Evolutionary conservation across 2,113 vertebrate species (phyloP), one percentile per base, ranked within the genome.

Genomic region (Hydropotes inermis): DNA sequence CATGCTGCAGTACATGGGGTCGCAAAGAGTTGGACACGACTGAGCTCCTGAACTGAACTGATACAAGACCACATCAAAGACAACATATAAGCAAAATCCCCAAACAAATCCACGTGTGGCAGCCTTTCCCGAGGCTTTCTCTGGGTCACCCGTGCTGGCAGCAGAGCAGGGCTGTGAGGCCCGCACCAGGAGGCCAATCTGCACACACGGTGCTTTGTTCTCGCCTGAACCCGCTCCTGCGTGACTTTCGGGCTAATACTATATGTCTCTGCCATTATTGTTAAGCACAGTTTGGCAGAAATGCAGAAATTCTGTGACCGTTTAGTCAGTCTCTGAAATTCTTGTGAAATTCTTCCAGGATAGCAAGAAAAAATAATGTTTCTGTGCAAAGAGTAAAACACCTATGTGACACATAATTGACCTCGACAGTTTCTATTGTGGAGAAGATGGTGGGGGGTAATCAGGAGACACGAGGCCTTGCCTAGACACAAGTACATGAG

Each of bases 191-290:
- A 57, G 3, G 84, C 91, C 97, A 96, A 96, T 95, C 78, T 36
- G 19, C 47, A 16, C 3, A 0, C 36, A 91, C 74, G 33, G 13
- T 60, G 74, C 92, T 99, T 91, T 96, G 81, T 52, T 91, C 74
- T 84, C 54, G 86, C 90, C 85, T 82, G 85, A 98, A 98, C 96
- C 97, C 98, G 95, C 98, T 97, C 74, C 86, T 94, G 82, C 89
- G 95, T 43, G 50, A 82, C 90, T 90, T 94, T 92, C 67, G 74
- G 74, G 97, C 96, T 33, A 61, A 93, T 94, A 67, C 36, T 97
- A 52, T 95, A 97, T 98, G 96, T 97, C 98, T 97, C 98, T 98
- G 97, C 96, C 96, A 88, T 96, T 98, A 97, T 98, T 98, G 97
- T 98, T 97, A 97, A 97, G 97, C 7, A 85, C 64, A 45, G 33